Percentiles rank a stretch among this genome's conserved stretches.
Conservation (phyloP, 2,113 vertebrate species). For the Erythrolamprus reginae region DNA sequence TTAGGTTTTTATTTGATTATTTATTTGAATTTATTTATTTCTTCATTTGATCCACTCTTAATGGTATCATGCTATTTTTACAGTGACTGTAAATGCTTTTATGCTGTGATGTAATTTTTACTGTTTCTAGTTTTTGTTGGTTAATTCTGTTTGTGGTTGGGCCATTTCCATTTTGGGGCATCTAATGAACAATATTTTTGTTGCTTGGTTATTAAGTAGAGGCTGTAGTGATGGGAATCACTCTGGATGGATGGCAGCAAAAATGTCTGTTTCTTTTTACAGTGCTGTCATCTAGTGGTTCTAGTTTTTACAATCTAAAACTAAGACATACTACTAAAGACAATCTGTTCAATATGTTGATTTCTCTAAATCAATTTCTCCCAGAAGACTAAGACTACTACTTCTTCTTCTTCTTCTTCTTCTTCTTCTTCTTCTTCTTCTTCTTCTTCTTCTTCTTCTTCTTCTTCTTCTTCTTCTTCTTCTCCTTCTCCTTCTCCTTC, state of each 20-base stretch:
- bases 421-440: too few relatives aligned
- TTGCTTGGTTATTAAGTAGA: neutral
- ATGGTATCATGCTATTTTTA: neutral
- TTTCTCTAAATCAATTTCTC: too few relatives aligned
- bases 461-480: too few relatives aligned
- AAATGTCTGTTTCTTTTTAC: neutral
- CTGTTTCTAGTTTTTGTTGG: neutral
- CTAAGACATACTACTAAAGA: neutral
- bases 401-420: too few relatives aligned
- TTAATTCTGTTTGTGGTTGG: neutral
- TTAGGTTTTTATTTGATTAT: neutral
- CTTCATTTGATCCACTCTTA: neutral
- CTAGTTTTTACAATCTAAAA: neutral
- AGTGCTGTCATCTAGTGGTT: neutral
- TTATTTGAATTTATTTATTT: neutral
- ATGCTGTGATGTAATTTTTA: neutral
- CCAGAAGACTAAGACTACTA: too few relatives aligned
- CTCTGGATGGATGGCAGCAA: neutral
- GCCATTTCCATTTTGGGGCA: neutral
- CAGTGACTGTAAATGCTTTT: neutral
- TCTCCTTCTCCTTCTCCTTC: too few relatives aligned
- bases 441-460: too few relatives aligned
- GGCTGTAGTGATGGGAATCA: neutral
- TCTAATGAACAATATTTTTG: neutral
- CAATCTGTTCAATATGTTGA: neutral